phyloP scores from a whole-genome alignment of 35 echinoderm and acorn worm species.

The Chiridota heheva region DNA sequence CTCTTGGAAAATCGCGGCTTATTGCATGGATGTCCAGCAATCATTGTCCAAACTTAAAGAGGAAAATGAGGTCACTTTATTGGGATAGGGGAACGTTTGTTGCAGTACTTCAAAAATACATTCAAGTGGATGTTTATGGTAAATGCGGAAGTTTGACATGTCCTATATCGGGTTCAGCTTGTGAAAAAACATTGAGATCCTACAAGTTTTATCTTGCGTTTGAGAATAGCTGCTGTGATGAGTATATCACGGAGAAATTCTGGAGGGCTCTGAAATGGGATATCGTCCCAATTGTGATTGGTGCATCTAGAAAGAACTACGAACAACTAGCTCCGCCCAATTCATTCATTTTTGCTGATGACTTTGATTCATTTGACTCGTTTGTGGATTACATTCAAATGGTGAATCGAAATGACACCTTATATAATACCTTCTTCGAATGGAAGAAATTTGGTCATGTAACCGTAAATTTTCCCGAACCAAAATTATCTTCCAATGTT shows the following conservation, averaged over 20 bases:
- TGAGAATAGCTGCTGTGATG: slow-evolving; percentile 37
- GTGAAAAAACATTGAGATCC: slow-evolving; percentile 21
- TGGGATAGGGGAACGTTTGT: slow-evolving; percentile 29
- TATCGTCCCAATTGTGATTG: slow-evolving; percentile 25
- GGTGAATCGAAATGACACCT: slow-evolving; percentile 10
- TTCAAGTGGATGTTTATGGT: slow-evolving; percentile 25
- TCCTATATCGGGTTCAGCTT: slow-evolving; percentile 2
- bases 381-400: slow-evolving; percentile 2
- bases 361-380: slow-evolving; percentile 29
- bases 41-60: slow-evolving; percentile 1
- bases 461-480: background rate
- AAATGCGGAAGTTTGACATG: background rate
- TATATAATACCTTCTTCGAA: slow-evolving; percentile 26
- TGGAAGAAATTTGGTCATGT: slow-evolving; percentile 10
- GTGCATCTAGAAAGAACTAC: slow-evolving; percentile 19
- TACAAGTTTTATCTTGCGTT: slow-evolving; percentile 55
- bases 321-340: slow-evolving; percentile 15
- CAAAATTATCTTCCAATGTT: background rate
- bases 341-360: slow-evolving; percentile 33
- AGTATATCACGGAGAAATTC: slow-evolving; percentile 44
- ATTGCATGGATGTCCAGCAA: slow-evolving; percentile 50
- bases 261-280: slow-evolving; percentile 32
- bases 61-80: no score
- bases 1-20: background rate
- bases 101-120: background rate